Evolutionary conservation across 2,888 invertebrate species (phyloP).

Genomic region (Reticulitermes lucifugus): DNA sequence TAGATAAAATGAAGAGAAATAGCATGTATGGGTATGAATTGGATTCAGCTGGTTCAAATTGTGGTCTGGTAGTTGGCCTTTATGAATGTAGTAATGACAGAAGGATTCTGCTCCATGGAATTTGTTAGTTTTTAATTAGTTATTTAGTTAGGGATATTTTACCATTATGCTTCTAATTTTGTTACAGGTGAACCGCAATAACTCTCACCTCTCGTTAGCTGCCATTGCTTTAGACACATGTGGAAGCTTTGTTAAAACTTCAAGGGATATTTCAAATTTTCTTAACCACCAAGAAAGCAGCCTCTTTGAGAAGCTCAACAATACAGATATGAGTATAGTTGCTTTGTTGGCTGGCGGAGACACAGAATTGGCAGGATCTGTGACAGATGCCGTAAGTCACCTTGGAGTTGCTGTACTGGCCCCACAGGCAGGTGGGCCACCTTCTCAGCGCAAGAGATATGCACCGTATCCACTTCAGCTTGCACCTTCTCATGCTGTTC

Average conservation of each 20-base stretch:
- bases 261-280: conserved; percentile 53
- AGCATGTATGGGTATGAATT: too few species aligned
- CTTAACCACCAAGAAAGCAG: conserved; percentile 40
- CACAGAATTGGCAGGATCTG: conserved; percentile 49
- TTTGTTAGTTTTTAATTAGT: too few species aligned
- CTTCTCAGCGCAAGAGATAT: conserved; percentile 49
- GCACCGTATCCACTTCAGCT: conserved; percentile 54
- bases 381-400: conserved; percentile 51
- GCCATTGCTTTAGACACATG: conserved; percentile 58
- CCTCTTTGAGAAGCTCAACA: conserved; percentile 13
- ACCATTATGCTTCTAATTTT: background rate
- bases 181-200: conserved; percentile 50
- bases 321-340: conserved; percentile 31
- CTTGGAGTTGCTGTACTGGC: conserved; percentile 52
- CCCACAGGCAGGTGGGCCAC: conserved; percentile 51
- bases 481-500: conserved; percentile 48
- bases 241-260: conserved; percentile 55
- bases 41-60: too few species aligned
- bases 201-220: conserved; percentile 56
- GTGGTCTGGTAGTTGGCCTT: too few species aligned
- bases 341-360: conserved; percentile 52
- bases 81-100: too few species aligned
- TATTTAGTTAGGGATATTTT: background rate
- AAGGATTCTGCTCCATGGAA: too few species aligned
- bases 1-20: too few species aligned